phyloP scores from a whole-genome alignment of 2,113 vertebrate genomes.

The Mesoclemmys tuberculata region DNA sequence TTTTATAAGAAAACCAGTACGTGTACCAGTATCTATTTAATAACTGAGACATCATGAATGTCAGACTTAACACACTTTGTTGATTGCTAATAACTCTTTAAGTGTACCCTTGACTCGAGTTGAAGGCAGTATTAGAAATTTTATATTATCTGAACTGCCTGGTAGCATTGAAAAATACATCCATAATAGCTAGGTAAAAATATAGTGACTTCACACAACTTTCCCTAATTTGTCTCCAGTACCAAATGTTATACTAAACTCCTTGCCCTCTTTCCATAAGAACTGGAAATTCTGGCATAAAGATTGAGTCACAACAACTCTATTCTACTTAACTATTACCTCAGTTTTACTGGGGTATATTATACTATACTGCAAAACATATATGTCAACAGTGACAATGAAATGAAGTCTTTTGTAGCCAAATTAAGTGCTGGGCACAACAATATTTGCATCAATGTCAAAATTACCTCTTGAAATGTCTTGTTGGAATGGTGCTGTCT shows the following conservation, averaged over 20 bases:
- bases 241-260: conserved; percentile 63
- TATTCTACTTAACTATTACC: conserved; percentile 52
- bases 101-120: conserved; percentile 79
- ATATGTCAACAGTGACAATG: conserved; percentile 49
- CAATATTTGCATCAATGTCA: conserved; percentile 47
- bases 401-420: conserved; percentile 50
- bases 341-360: conserved; percentile 36
- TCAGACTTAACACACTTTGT: conserved; percentile 82
- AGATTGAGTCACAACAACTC: conserved; percentile 15
- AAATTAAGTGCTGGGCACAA: conserved; percentile 34
- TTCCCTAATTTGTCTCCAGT: conserved; percentile 65
- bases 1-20: conserved; percentile 84
- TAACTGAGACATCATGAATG: conserved; percentile 83
- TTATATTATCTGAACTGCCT: conserved; percentile 78
- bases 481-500: conserved; percentile 9
- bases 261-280: neutral
- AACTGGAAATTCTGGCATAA: conserved; percentile 17
- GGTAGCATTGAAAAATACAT: conserved; percentile 78
- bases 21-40: conserved; percentile 81
- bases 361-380: conserved; percentile 24
- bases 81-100: conserved; percentile 82
- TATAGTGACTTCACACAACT: conserved; percentile 75
- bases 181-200: conserved; percentile 70
- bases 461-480: conserved; percentile 50
- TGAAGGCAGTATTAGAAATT: conserved; percentile 79